These are phyloP conservation scores for Cyanoderma ruficeps DNA, from an alignment of 2,113 vertebrate genomes.

Conservation along the genomic window DNA sequence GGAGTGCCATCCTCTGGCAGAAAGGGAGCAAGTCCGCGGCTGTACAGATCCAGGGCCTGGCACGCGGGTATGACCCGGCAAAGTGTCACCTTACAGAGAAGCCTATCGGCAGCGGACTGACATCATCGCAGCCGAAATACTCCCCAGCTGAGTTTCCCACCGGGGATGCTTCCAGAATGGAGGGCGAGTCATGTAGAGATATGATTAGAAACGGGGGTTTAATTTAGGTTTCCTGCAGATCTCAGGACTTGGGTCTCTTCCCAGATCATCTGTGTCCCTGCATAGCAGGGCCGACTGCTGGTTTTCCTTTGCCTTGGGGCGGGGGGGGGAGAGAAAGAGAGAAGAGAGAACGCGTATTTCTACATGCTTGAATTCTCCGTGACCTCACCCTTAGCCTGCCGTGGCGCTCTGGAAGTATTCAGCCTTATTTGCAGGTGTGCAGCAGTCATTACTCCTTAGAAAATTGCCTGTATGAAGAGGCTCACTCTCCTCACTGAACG, in stretches of 20 bases:
- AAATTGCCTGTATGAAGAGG: neutral
- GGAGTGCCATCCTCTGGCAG: conserved; percentile 58
- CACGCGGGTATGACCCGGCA: neutral
- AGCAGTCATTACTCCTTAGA: neutral
- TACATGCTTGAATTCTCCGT: neutral
- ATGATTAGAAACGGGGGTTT: neutral
- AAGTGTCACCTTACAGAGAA: conserved; percentile 44
- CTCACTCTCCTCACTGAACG: neutral
- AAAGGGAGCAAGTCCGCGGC: neutral
- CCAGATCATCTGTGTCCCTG: neutral
- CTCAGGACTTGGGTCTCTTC: neutral
- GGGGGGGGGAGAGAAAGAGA: neutral
- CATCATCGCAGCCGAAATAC: conserved; percentile 63
- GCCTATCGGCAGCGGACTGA: conserved; percentile 66
- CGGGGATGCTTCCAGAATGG: conserved; percentile 42
- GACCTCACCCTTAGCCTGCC: neutral
- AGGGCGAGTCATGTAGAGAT: conserved; percentile 23
- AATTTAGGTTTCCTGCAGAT: conserved; percentile 61
- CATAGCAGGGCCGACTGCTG: neutral
- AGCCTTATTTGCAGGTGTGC: neutral
- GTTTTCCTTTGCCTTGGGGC: neutral
- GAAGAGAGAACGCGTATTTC: neutral
- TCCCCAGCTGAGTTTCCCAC: conserved; percentile 67
- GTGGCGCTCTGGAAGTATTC: neutral
- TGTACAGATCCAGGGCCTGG: neutral